These are phyloP conservation scores for Polyommatus icarus DNA, from an alignment of 2,888 invertebrate genomes.

Conservation along the genomic window DNA sequence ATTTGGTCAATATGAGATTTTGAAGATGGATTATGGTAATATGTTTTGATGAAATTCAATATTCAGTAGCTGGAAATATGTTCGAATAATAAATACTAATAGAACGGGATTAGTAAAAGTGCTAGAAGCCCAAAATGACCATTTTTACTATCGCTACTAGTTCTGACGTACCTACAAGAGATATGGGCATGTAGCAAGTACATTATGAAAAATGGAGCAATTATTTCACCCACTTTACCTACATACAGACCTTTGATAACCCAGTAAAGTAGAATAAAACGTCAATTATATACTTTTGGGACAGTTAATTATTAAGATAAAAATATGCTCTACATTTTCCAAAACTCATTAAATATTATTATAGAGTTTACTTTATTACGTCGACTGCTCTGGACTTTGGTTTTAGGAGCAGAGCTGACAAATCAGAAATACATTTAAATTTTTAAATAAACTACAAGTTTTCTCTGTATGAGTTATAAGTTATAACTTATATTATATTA, in stretches of 20 bases:
- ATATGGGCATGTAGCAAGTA: neutral
- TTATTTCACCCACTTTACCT: neutral
- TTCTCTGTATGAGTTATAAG: neutral
- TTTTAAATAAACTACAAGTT: neutral
- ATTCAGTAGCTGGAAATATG: too few species aligned
- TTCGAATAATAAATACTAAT: too few species aligned
- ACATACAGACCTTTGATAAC: neutral
- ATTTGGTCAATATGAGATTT: too few species aligned
- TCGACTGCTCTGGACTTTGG: neutral
- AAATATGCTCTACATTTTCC: neutral
- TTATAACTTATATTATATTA: too few species aligned
- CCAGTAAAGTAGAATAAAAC: conserved; percentile 8
- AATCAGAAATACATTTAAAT: neutral
- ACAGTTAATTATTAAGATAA: conserved; percentile 15
- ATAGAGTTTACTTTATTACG: neutral
- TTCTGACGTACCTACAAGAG: neutral
- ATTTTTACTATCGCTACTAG: too few species aligned
- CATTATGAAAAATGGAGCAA: neutral
- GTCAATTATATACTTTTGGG: neutral
- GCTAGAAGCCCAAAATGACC: too few species aligned
- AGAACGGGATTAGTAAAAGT: too few species aligned
- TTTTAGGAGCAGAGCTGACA: neutral
- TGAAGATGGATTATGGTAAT: too few species aligned
- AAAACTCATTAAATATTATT: neutral
- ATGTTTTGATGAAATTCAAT: too few species aligned